Base-by-base conservation (phyloP, 2,113 vertebrate genomes). In the Indri indri region DNA sequence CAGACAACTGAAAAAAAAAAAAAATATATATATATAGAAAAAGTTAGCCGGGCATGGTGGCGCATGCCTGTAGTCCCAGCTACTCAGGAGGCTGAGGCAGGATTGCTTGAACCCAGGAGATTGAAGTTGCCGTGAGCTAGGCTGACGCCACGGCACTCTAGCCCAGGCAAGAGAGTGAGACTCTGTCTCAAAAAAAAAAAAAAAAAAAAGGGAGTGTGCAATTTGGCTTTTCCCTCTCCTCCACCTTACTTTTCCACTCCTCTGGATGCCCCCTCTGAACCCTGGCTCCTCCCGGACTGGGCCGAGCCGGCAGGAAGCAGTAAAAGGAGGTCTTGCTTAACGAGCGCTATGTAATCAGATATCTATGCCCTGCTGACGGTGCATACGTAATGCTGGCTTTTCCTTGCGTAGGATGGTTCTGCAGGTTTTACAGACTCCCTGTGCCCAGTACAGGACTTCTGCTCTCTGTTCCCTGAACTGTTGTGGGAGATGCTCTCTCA, bases 351-450 rank as follows among this genome's bases (percentile, higher is more conserved):
- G 45, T 42, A 77, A 82, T 73, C 17, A 74, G 73, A n/a, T 16
- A 88, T 42, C 63, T 74, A 16, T 70, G n/a, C 40, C 37, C 47
- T 89, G 63, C 30, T 23, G 40, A 4, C 32, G 27, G 30, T 89
- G 22, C 52, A n/a, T 63, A 34, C 11, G 54, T 40, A 37, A 20
- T n/a, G 63, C 40, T 70, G 54, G 18, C 18, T 79, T 88, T 59
- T 81, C 54, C 76, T n/a, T 82, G 23, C n/a, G 1, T 52, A 27
- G 22, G 68, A 47, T 61, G 23, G 45, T 63, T 90, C 32, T 96
- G 63, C 77, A 73, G 23, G 40, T 45, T 90, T 95, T 77, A 42
- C 20, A 42, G 20, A 93, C 34, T 74, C n/a, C 74, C 23, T 74
- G 42, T 32, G 74, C 45, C 13, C 23, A 25, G 6, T 17, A 12